Conservation (phyloP, 2,797 vertebrate species). For the Adelosebastes latens region DNA sequence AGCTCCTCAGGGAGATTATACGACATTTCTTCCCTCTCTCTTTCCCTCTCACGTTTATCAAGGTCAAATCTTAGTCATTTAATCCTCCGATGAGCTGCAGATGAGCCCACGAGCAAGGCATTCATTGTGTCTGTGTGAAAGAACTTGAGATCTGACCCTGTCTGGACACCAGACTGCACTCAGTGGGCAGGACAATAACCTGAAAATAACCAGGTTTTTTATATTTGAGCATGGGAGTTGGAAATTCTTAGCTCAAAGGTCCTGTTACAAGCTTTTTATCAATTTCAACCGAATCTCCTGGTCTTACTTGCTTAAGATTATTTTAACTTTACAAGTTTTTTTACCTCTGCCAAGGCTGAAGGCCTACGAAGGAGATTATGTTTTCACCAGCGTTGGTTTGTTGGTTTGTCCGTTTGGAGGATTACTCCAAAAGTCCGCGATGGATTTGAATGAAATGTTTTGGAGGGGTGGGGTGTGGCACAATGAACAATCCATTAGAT, state of each 20-base stretch:
- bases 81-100: constrained; percentile 4
- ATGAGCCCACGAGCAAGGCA: neutral
- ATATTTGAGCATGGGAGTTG: neutral
- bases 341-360: too few species aligned
- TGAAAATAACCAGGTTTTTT: neutral
- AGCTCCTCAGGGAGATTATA: constrained; percentile 32
- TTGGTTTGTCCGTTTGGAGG: too few species aligned
- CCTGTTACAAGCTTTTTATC: neutral
- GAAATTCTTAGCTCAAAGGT: neutral
- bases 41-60: neutral
- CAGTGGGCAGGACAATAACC: neutral
- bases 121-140: neutral
- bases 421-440: too few species aligned
- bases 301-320: neutral
- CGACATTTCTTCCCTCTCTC: neutral
- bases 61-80: neutral
- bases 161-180: neutral
- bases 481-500: too few species aligned
- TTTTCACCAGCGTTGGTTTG: too few species aligned
- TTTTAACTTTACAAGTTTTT: neutral
- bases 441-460: too few species aligned
- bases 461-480: too few species aligned
- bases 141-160: neutral
- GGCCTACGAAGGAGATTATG: too few species aligned
- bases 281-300: neutral